Base-by-base conservation (phyloP, 2,113 vertebrate genomes). In the Hiodon tergisus region DNA sequence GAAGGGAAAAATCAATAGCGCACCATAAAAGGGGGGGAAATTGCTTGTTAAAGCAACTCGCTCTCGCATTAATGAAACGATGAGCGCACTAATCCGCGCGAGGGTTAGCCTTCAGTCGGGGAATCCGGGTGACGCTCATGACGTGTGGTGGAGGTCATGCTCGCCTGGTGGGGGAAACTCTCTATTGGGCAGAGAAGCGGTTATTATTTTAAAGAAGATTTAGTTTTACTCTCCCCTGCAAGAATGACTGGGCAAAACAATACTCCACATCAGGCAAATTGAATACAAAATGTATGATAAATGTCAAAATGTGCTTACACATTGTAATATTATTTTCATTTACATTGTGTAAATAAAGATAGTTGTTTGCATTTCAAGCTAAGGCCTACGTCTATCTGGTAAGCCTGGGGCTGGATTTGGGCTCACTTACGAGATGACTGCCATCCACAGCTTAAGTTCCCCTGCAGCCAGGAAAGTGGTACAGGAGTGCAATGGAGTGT, bases 331-430 rank as follows among this genome's bases (percentile, higher is more conserved):
- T 67, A 50, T 50, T 51, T 13, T 5, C 11, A n/a, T n/a, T 46
- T 50, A 17, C 2, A n/a, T 8, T 47, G 54, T 31, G 31, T 31
- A 31, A 31, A 31, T 31, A 31, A 31, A 31, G 31, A 31, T 31
- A 31, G 31, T 31, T 31, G 17, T 71, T 54, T 16, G 16, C 14
- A 1, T 17, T 50, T 57, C 47, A 68, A 58, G 6, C 6, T 59
- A 13, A 77, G 69, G 53, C 61, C 61, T 59, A 7, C 52, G 0
- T 72, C 55, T 54, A 8, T 2, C 9, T 2, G 8, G 5, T 14
- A 66, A 67, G 76, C 76, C 76, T 77, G 69, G 63, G 70, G 67
- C 69, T 16, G 16, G 68, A 71, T 50, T 71, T 55, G 55, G 9
- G 52, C 53, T 71, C 31, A 16, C 4, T 48, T 9, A 17, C 50